Base-by-base conservation (phyloP, 2,797 vertebrate genomes). In the Bradypus variegatus region DNA sequence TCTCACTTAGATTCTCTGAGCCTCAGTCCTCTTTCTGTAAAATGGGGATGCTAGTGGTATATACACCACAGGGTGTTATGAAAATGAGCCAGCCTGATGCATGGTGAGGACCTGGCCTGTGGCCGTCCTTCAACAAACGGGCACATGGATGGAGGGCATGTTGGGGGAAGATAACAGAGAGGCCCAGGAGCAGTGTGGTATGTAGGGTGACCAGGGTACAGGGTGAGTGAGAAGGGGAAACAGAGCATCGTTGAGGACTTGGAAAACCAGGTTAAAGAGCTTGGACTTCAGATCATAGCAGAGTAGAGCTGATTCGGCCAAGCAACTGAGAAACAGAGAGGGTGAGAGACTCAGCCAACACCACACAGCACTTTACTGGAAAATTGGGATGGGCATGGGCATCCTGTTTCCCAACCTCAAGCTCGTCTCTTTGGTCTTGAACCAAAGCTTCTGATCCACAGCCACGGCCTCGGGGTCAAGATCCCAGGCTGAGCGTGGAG, bases 111-210 rank as follows among this genome's bases (percentile, higher is more conserved):
- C 23, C 83, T 76, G 10, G 72, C 73, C 3, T 11, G 36, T 0
- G 14, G 14, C 2, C 2, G 4, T 19, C 45, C 41, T 21, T 84
- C 18, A 2, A 18, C 36, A 2, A 3, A 12, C 1, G 16, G 14
- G 6, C 2, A 2, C 1, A 6, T 33, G 41, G 62, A 5, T 2
- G 0, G 73, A 0, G 0, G 23, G 36, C 1, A 1, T 3, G 7
- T 6, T 6, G 14, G 45, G 67, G 58, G 81, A 7, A 16, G 6
- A 8, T 45, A 13, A 0, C 4, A 0, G 21, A 1, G 3, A 14
- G 29, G 16, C 18, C 55, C 18, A 55, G 55, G 13, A 19, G 55
- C 11, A 2, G 12, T 1, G 7, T 45, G 31, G 70, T 3, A 1
- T 15, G 16, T 5, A 4, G 73, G 75, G n/a, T 0, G 1, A 23